phyloP scores from a whole-genome alignment of 1,140 invertebrate genomes.

The Cotesia glomerata region DNA sequence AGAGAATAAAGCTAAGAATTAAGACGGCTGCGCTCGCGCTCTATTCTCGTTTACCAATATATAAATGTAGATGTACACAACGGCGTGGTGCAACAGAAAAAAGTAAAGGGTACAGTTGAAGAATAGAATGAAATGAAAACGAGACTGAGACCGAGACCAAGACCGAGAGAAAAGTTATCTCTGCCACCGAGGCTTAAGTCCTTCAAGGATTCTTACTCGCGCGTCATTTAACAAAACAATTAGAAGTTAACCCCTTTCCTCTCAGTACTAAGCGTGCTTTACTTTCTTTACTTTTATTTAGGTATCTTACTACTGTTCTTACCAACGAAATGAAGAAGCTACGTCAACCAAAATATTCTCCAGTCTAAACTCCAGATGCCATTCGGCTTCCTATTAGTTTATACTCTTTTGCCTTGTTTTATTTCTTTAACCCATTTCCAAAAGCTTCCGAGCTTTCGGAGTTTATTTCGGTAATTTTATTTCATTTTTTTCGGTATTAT shows the following conservation, averaged over 20 bases:
- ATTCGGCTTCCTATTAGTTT: neutral
- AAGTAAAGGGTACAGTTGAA: constrained; percentile 18
- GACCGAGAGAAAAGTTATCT: constrained; percentile 46
- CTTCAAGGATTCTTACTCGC: constrained; percentile 63
- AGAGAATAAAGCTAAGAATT: constrained; percentile 66
- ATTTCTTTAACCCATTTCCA: neutral
- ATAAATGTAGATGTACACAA: too few species aligned
- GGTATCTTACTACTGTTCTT: constrained; percentile 36
- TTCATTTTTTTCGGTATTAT: too few species aligned
- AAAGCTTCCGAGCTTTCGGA: too few species aligned
- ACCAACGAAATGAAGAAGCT: neutral
- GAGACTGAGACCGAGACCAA: too few species aligned
- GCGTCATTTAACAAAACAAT: constrained; percentile 67
- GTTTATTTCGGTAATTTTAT: too few species aligned
- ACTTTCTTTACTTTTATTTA: constrained; percentile 31
- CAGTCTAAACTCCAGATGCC: neutral
- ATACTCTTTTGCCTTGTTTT: neutral
- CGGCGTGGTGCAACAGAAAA: neutral
- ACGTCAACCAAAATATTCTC: neutral
- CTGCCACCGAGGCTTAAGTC: constrained; percentile 58
- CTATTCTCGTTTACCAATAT: neutral
- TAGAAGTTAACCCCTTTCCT: constrained; percentile 63
- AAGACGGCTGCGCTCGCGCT: constrained; percentile 50
- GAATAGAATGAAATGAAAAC: constrained; percentile 46
- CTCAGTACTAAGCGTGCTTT: constrained; percentile 43